A percentile compares a stretch with the other conserved stretches of the same genome.
Conservation (phyloP, 2,888 invertebrate species). For the Brachyptera putata region DNA sequence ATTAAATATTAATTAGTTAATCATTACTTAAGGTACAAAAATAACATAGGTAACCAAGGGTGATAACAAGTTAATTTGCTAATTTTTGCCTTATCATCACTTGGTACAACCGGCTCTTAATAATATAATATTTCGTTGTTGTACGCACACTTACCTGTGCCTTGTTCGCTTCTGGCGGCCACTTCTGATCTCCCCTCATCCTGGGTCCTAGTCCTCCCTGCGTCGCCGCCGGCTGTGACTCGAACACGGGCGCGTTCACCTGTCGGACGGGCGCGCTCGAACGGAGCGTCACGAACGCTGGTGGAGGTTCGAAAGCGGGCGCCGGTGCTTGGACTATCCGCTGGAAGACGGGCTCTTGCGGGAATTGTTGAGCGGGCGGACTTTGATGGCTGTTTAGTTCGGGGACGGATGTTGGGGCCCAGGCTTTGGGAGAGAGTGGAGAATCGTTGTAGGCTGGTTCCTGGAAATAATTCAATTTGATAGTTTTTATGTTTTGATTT, state of each 20-base stretch:
- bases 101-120: no score
- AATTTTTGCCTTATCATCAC: no score
- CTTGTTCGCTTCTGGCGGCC: slow-evolving; percentile 78
- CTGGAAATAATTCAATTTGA: slow-evolving; percentile 29
- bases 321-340: slow-evolving; percentile 30
- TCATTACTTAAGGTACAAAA: no score
- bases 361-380: slow-evolving; percentile 34
- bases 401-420: slow-evolving; percentile 5
- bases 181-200: slow-evolving; percentile 83
- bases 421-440: no score
- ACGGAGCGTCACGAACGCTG: slow-evolving; percentile 66
- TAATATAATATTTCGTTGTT: no score
- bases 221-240: slow-evolving; percentile 77
- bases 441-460: slow-evolving; percentile 24
- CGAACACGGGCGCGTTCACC: slow-evolving; percentile 66
- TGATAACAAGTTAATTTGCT: no score
- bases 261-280: slow-evolving; percentile 71
- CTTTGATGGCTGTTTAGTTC: slow-evolving; percentile 23
- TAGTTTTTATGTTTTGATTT: neutral
- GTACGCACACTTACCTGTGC: slow-evolving; percentile 43
- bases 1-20: no score
- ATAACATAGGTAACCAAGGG: no score
- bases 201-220: slow-evolving; percentile 62
- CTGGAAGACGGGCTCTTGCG: slow-evolving; percentile 5
- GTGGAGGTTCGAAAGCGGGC: slow-evolving; percentile 56